Conservation (phyloP, 2,113 vertebrate genomes). For the Dasyurus viverrinus region DNA sequence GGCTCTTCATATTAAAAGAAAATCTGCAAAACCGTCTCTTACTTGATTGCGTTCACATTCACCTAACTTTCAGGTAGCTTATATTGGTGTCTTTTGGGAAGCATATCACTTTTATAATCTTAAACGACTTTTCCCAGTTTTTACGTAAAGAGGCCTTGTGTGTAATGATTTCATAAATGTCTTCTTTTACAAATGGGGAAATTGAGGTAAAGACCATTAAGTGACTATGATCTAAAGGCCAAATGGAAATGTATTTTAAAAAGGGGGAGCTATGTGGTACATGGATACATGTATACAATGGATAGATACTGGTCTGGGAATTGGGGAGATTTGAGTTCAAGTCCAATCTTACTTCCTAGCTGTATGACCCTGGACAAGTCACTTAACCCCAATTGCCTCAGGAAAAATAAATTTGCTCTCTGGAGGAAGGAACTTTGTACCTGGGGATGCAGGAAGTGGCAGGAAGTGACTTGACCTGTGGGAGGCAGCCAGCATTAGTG, state of each 20-base stretch:
- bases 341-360: not conserved
- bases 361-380: too few species aligned
- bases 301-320: not conserved
- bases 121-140: not conserved
- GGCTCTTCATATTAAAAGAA: not conserved
- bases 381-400: too few species aligned
- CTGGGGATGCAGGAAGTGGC: too few species aligned
- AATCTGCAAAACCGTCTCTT: not conserved
- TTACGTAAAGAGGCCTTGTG: not conserved
- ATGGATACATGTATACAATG: too few species aligned
- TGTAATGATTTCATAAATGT: not conserved
- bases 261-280: not conserved
- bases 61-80: not conserved
- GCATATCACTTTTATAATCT: not conserved
- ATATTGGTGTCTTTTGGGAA: not conserved
- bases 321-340: not conserved
- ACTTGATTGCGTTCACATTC: not conserved
- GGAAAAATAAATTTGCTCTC: too few species aligned
- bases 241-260: not conserved
- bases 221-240: not conserved
- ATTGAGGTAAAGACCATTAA: not conserved
- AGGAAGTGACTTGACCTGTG: too few species aligned
- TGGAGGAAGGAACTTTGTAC: too few species aligned
- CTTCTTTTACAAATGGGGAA: slow-evolving; percentile 25
- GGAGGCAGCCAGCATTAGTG: too few species aligned